Conservation (phyloP, 1,140 invertebrate species). For the Drosophila gunungcola region DNA sequence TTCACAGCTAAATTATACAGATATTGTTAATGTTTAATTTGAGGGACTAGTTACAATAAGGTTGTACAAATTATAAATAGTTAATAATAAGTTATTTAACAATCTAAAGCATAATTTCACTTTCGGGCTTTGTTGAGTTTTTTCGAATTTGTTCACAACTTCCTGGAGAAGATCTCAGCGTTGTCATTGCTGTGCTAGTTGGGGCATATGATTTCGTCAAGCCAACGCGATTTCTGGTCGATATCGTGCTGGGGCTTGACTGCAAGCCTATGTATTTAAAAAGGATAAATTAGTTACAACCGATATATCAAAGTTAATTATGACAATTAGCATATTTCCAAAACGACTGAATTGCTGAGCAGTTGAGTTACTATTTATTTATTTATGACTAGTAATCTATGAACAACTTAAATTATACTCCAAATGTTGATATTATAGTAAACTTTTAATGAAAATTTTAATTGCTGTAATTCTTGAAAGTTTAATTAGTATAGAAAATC, state of each 20-base stretch:
- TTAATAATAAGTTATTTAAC: conserved; percentile 2
- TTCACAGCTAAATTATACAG: conserved; percentile 36
- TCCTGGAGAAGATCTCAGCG: conserved; percentile 9
- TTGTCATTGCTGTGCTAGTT: conserved; percentile 31
- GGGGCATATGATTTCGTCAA: conserved; percentile 30
- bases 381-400: neutral
- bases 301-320: too few species aligned
- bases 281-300: too few species aligned
- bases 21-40: conserved; percentile 9
- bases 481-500: too few species aligned
- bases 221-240: conserved; percentile 17
- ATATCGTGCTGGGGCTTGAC: conserved; percentile 7
- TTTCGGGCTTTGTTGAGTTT: conserved; percentile 13
- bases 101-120: conserved; percentile 37
- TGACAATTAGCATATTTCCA: too few species aligned
- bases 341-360: too few species aligned
- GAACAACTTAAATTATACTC: neutral
- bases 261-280: conserved; percentile 3
- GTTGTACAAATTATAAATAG: conserved; percentile 30
- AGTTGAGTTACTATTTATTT: too few species aligned
- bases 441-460: too few species aligned
- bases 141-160: conserved; percentile 15
- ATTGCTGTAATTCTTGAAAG: too few species aligned
- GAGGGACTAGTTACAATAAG: conserved; percentile 29
- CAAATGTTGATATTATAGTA: too few species aligned